Evolutionary conservation across 2,113 vertebrate species (phyloP), one percentile per base, ranked within the genome.

Genomic region (Scophthalmus maximus): DNA sequence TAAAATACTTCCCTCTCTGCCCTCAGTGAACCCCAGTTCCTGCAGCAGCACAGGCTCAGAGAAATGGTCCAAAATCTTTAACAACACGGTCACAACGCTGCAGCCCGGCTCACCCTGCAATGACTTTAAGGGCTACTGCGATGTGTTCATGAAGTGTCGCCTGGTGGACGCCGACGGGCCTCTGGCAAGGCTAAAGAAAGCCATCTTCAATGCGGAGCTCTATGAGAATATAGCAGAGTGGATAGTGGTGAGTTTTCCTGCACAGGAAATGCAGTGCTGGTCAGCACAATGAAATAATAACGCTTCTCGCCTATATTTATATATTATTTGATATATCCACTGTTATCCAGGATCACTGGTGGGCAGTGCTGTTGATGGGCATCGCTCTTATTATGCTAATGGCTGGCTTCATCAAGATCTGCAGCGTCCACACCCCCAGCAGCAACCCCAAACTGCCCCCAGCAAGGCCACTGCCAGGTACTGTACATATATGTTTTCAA

Each of bases 391-490:
- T 99, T 83, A 97, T 99, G 97, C 80, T 99, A 76, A 99, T 99
- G 98, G 97, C 97, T 65, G 97, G 96, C 27, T 99, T 99, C 93
- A 99, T 99, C 88, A 98, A 98, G 90, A 95, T 99, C 91, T 99
- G 97, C 93, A 99, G 97, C 72, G 96, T 98, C 72, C 97, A 99
- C 88, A 99, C 97, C 34, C 97, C 97, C 40, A 99, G 96, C 94
- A 98, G 95, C 92, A 99, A 99, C 87, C 97, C 97, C 84, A 98
- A 96, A 92, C 92, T 98, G 86, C 97, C 97, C 66, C 96, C 96
- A 76, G 95, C 95, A 70, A 99, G 95, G 93, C 95, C 95, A 74
- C 95, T 99, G 82, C 96, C 96, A 94, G 98, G 98, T 99, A 81
- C 12, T 42, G 26, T 58, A 25, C 47, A 42, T 7, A 8, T 8